These are phyloP conservation scores for Alosa sapidissima DNA, from an alignment of 2,797 vertebrate species.

Conservation along the genomic window DNA sequence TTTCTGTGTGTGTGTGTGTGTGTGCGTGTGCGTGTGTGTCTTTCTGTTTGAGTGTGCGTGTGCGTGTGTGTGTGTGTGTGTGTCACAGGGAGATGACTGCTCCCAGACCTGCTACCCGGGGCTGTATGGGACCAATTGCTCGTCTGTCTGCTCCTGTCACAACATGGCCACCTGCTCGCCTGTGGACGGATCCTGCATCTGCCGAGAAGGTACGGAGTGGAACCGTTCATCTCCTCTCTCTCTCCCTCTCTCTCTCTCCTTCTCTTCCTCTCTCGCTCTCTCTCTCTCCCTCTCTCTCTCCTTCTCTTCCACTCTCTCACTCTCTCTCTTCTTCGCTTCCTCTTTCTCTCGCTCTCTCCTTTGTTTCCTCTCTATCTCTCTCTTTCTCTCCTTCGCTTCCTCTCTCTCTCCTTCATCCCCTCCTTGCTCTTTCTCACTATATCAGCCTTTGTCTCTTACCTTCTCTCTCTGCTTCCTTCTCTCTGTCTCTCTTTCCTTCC, in stretches of 20 bases:
- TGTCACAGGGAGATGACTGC: constrained; percentile 87
- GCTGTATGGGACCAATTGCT: constrained; percentile 88
- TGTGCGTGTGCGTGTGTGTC: too few relatives aligned
- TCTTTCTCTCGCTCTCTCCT: background rate
- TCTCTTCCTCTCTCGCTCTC: background rate
- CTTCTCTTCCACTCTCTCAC: background rate
- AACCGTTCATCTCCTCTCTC: background rate
- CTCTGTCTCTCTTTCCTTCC: too few relatives aligned
- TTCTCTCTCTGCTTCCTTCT: too few relatives aligned
- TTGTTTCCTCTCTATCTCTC: background rate
- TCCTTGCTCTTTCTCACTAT: too few relatives aligned
- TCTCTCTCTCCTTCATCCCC: too few relatives aligned
- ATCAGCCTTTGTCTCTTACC: too few relatives aligned
- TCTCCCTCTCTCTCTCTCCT: background rate
- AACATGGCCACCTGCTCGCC: constrained; percentile 87
- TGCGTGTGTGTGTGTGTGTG: constrained; percentile 19
- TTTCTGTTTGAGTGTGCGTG: background rate
- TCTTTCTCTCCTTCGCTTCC: background rate
- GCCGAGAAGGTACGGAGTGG: constrained; percentile 85
- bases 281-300: background rate
- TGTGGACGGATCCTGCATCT: constrained; percentile 89
- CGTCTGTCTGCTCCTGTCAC: constrained; percentile 85
- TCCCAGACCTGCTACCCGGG: constrained; percentile 79
- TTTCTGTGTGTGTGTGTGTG: too few relatives aligned
- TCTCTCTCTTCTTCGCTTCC: background rate